Evolutionary conservation across 1,140 invertebrate species (phyloP).

Genomic region (Zaprionus lachaisei): DNA sequence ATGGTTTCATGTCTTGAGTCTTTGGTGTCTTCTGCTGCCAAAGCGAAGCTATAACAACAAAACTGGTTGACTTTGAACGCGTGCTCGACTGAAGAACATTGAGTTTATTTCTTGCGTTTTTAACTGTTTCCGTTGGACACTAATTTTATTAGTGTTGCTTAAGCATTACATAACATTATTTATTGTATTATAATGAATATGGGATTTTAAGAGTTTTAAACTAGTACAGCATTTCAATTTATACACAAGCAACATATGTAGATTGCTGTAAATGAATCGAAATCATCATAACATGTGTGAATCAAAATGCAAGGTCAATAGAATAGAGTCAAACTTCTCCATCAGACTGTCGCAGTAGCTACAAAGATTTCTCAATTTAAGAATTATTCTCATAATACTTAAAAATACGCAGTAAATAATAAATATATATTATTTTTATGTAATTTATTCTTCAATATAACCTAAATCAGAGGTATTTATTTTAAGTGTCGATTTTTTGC

Average conservation of each 20-base stretch:
- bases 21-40: slow-evolving; percentile 13
- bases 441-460: not conserved
- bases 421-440: not conserved
- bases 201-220: not conserved
- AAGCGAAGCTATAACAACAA: slow-evolving; percentile 26
- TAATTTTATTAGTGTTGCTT: not conserved
- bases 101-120: slow-evolving; percentile 30
- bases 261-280: not conserved
- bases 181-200: not conserved
- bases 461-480: not conserved
- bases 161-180: not conserved
- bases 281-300: not conserved
- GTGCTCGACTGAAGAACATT: slow-evolving; percentile 54
- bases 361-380: not conserved
- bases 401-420: not conserved
- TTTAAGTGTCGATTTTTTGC: not conserved
- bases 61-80: slow-evolving; percentile 56
- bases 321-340: not conserved
- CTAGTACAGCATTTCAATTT: not conserved
- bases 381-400: not conserved
- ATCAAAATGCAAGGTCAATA: not conserved
- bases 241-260: not conserved
- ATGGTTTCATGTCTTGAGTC: slow-evolving; percentile 8
- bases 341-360: not conserved
- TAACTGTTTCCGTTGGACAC: slow-evolving; percentile 20